phyloP scores from a whole-genome alignment of 2,113 vertebrate species.

The Clinocottus analis region DNA sequence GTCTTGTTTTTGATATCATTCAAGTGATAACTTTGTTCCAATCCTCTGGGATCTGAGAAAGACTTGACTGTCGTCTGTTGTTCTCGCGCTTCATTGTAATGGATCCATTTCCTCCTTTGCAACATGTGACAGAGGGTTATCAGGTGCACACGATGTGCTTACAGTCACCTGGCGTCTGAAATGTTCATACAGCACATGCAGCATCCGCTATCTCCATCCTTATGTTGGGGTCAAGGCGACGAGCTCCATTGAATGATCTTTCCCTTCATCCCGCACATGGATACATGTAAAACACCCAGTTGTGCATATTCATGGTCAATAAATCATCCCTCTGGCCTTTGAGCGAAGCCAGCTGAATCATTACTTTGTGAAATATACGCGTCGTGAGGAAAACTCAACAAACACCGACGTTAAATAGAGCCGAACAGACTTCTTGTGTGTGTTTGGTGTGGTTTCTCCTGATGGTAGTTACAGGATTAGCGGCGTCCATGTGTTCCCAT shows the following conservation, averaged over 20 bases:
- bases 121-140: neutral
- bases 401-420: neutral
- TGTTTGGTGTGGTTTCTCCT: slow-evolving; percentile 14
- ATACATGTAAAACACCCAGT: neutral
- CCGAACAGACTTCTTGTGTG: neutral
- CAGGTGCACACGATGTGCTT: neutral
- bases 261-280: neutral
- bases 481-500: slow-evolving; percentile 52
- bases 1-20: neutral
- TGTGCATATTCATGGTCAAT: too few species aligned
- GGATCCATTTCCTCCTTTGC: neutral
- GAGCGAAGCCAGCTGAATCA: neutral
- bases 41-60: neutral
- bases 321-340: neutral
- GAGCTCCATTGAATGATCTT: neutral
- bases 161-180: neutral
- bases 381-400: neutral
- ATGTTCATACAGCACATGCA: neutral
- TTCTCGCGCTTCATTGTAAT: neutral
- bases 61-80: neutral
- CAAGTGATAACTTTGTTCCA: neutral
- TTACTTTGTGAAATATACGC: neutral
- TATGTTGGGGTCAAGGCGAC: neutral
- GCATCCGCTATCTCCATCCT: neutral
- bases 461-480: slow-evolving; percentile 57